phyloP scores from a whole-genome alignment of 1,140 invertebrate species.

The Camponotus pennsylvanicus region DNA sequence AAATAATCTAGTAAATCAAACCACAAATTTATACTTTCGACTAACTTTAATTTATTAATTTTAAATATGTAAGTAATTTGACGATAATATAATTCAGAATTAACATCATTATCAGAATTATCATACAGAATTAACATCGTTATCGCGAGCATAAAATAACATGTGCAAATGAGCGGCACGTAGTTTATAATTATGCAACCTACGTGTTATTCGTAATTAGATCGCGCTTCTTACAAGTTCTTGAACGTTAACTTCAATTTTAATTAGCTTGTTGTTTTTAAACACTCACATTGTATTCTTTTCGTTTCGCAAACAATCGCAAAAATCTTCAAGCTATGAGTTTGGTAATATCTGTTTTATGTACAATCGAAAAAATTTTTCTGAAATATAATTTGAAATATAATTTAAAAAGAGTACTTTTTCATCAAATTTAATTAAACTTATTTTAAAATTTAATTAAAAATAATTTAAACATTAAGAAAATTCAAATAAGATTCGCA shows the following conservation, averaged over 20 bases:
- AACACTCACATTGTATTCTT: conserved; percentile 7
- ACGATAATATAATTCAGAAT: conserved; percentile 29
- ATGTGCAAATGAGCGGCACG: conserved; percentile 33
- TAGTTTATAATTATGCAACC: conserved; percentile 43
- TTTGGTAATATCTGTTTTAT: neutral
- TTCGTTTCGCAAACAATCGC: neutral
- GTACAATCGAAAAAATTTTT: neutral
- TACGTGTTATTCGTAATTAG: conserved; percentile 33
- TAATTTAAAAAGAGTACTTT: neutral
- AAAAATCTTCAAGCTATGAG: neutral
- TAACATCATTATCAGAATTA: conserved; percentile 22
- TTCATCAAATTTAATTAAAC: conserved; percentile 27
- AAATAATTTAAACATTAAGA: neutral
- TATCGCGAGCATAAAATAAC: conserved; percentile 5
- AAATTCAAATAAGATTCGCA: neutral
- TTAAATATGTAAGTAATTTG: neutral
- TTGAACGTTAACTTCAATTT: conserved; percentile 4
- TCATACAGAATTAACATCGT: conserved; percentile 24
- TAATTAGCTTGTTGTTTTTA: conserved; percentile 47
- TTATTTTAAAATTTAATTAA: conserved; percentile 12
- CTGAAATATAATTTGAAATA: neutral
- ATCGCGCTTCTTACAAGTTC: conserved; percentile 36
- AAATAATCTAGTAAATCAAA: neutral
- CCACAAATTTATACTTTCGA: neutral
- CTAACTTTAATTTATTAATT: conserved; percentile 18